Conservation (phyloP, 1,140 invertebrate genomes). For the Apolygus lucorum region DNA sequence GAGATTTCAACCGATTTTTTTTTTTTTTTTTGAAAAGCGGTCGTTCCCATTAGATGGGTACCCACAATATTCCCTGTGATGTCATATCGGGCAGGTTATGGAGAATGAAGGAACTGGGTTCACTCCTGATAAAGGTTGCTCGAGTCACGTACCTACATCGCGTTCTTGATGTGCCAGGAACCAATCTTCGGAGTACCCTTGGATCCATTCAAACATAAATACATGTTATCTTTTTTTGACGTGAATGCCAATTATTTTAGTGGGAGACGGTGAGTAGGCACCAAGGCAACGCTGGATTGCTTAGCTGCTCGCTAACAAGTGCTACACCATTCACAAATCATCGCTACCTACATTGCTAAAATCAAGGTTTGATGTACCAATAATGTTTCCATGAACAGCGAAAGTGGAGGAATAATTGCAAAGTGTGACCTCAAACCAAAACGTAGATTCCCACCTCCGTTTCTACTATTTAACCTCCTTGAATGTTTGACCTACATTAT, state of each 20-base stretch:
- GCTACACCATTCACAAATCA: neutral
- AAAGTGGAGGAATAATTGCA: too few species aligned
- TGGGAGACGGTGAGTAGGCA: neutral
- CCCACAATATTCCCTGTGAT: too few species aligned
- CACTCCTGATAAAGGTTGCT: neutral
- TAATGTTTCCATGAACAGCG: too few species aligned
- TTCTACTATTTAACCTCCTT: too few species aligned
- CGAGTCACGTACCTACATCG: neutral
- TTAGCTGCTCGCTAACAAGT: neutral
- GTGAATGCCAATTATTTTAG: neutral
- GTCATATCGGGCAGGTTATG: neutral
- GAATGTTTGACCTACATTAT: too few species aligned
- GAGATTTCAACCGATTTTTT: neutral
- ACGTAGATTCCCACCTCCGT: too few species aligned
- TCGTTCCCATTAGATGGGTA: too few species aligned
- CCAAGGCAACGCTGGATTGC: neutral
- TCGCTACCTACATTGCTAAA: neutral
- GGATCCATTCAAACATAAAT: neutral
- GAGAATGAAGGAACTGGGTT: neutral
- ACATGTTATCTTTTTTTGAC: neutral
- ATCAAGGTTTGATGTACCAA: neutral
- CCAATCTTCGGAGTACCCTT: neutral
- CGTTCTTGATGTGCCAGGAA: neutral
- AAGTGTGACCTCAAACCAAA: too few species aligned
- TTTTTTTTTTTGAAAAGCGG: neutral